These are phyloP conservation scores for Zophobas atratus DNA, from an alignment of 1,140 invertebrate species.

Conservation along the genomic window DNA sequence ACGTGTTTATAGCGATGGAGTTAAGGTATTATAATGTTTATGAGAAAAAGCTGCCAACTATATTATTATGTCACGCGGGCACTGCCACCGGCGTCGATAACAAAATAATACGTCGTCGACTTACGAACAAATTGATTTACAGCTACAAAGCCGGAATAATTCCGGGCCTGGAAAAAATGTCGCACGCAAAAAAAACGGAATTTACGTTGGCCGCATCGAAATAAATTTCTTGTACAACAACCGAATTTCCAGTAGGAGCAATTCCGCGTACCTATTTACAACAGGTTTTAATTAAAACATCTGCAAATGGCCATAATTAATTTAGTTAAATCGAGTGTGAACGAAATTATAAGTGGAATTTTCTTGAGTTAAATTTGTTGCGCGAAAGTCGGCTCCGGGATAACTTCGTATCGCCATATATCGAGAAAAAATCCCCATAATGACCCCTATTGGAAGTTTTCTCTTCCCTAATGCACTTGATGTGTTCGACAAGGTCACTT, in stretches of 20 bases:
- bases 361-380: neutral
- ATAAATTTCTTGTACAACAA: neutral
- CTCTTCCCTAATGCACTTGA: conserved; percentile 39
- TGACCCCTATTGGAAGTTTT: conserved; percentile 17
- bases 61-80: too few species aligned
- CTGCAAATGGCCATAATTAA: neutral
- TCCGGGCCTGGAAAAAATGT: too few species aligned
- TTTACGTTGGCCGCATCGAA: neutral
- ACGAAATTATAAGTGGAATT: conserved; percentile 6
- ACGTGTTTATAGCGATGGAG: too few species aligned
- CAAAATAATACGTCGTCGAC: too few species aligned
- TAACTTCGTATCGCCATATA: conserved; percentile 15
- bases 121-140: too few species aligned
- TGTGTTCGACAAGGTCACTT: conserved; percentile 41
- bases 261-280: neutral
- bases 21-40: too few species aligned
- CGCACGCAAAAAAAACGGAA: neutral
- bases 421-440: conserved; percentile 32
- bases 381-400: neutral
- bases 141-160: too few species aligned
- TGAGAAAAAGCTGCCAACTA: too few species aligned
- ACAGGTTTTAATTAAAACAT: conserved; percentile 17
- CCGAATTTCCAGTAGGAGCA: neutral
- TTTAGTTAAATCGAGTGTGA: conserved; percentile 19
- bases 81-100: too few species aligned